Percentiles rank a stretch among this genome's conserved stretches.
Evolutionary conservation across 2,113 vertebrate genomes (phyloP).

Genomic region (Pseudorectes ferrugineus): DNA sequence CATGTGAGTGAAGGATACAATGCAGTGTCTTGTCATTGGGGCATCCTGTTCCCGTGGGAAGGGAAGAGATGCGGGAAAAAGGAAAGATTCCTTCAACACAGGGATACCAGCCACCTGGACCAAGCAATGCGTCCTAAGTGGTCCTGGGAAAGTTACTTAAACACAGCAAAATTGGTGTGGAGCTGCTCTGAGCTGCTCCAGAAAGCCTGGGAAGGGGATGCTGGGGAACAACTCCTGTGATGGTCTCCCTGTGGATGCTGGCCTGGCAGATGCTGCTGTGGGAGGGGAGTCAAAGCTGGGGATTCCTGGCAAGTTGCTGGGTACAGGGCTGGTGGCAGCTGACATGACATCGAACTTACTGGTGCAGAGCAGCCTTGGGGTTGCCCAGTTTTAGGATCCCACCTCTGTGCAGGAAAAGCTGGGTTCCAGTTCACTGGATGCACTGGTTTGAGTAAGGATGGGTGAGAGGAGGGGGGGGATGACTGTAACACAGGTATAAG

Average conservation of each 20-base stretch:
- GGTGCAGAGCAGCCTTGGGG: background rate
- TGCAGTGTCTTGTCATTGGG: background rate
- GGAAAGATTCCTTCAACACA: background rate
- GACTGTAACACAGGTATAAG: background rate
- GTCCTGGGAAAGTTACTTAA: background rate
- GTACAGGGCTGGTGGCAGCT: background rate
- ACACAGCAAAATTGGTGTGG: background rate
- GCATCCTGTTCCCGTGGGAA: constrained; percentile 6
- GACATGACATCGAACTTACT: background rate
- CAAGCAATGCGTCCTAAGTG: accelerated
- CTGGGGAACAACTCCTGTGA: background rate
- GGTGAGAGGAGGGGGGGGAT: background rate
- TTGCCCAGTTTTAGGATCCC: background rate
- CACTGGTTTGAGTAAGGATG: background rate
- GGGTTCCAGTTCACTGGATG: background rate
- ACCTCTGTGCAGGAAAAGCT: background rate
- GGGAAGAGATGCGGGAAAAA: background rate
- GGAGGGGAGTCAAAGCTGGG: background rate
- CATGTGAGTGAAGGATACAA: background rate
- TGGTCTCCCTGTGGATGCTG: background rate
- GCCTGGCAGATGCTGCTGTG: background rate
- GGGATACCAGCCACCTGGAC: background rate
- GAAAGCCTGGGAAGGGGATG: background rate
- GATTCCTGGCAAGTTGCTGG: background rate
- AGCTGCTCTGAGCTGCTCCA: background rate